phyloP scores from a whole-genome alignment of 2,888 invertebrate genomes.

The Cyclophora albipunctata region DNA sequence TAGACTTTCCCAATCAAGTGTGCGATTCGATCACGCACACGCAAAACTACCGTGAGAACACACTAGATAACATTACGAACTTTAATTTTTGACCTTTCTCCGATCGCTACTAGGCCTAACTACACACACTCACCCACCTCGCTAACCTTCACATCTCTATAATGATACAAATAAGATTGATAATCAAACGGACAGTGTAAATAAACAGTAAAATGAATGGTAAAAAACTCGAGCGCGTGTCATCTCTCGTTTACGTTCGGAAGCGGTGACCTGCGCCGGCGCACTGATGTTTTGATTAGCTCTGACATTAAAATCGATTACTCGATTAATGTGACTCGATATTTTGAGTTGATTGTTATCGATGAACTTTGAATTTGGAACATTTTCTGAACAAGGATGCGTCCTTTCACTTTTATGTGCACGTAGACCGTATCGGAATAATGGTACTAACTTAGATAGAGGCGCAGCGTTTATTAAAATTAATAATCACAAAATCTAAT shows the following conservation, averaged over 20 bases:
- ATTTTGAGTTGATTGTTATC: slow-evolving; percentile 31
- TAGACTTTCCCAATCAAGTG: slow-evolving; percentile 48
- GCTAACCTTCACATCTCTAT: slow-evolving; percentile 4
- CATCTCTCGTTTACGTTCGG: slow-evolving; percentile 62
- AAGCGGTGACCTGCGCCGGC: slow-evolving; percentile 64
- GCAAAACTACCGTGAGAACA: slow-evolving; percentile 64
- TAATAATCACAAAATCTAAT: background rate
- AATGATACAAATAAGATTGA: slow-evolving; percentile 8
- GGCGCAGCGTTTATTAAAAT: background rate
- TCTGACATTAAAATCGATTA: slow-evolving; percentile 72
- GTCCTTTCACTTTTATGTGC: background rate
- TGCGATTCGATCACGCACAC: slow-evolving; percentile 40
- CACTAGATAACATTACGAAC: slow-evolving; percentile 50
- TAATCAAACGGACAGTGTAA: slow-evolving; percentile 1
- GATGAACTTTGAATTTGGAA: slow-evolving; percentile 38
- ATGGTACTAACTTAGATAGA: background rate
- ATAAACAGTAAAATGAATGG: slow-evolving; percentile 21
- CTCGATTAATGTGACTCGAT: slow-evolving; percentile 62
- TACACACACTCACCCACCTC: slow-evolving; percentile 1
- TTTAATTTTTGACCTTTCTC: slow-evolving; percentile 55
- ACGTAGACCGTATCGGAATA: background rate
- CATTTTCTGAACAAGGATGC: slow-evolving; percentile 17
- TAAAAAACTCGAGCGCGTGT: slow-evolving; percentile 53
- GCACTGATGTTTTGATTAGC: slow-evolving; percentile 66
- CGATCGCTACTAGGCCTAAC: slow-evolving; percentile 30